Conservation (phyloP, 1,140 invertebrate genomes). For the Spodoptera litura region DNA sequence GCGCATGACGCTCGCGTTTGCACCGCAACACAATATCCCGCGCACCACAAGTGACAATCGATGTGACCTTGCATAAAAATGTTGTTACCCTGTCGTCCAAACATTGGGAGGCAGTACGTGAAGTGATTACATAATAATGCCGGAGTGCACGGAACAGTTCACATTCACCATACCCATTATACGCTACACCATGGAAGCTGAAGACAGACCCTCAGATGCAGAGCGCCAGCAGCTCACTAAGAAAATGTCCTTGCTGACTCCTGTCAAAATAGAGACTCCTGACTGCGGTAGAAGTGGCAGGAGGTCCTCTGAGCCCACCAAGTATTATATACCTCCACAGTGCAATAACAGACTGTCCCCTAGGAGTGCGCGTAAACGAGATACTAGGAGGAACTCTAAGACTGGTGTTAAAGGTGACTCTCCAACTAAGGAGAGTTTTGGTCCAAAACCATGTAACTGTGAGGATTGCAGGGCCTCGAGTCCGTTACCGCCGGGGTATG, state of each 20-base stretch:
- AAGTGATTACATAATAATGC: slow-evolving; percentile 75
- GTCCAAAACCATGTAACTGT: slow-evolving; percentile 81
- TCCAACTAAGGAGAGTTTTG: slow-evolving; percentile 68
- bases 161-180: slow-evolving; percentile 81
- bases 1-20: slow-evolving; percentile 58
- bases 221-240: slow-evolving; percentile 72
- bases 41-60: slow-evolving; percentile 39
- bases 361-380: slow-evolving; percentile 75
- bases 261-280: slow-evolving; percentile 80
- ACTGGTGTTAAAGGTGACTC: slow-evolving; percentile 64
- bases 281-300: slow-evolving; percentile 72
- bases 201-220: slow-evolving; percentile 62
- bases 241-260: slow-evolving; percentile 78
- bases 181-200: slow-evolving; percentile 79
- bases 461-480: slow-evolving; percentile 79
- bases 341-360: slow-evolving; percentile 81
- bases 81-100: slow-evolving; percentile 61
- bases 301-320: slow-evolving; percentile 74
- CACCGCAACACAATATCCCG: not conserved
- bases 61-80: slow-evolving; percentile 64
- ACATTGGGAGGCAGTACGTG: slow-evolving; percentile 61
- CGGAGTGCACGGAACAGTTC: slow-evolving; percentile 79
- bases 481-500: slow-evolving; percentile 80
- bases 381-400: slow-evolving; percentile 72
- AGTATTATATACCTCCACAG: slow-evolving; percentile 80